Base-by-base conservation (phyloP, 1,140 invertebrate genomes). In the Agrypnia vestita region DNA sequence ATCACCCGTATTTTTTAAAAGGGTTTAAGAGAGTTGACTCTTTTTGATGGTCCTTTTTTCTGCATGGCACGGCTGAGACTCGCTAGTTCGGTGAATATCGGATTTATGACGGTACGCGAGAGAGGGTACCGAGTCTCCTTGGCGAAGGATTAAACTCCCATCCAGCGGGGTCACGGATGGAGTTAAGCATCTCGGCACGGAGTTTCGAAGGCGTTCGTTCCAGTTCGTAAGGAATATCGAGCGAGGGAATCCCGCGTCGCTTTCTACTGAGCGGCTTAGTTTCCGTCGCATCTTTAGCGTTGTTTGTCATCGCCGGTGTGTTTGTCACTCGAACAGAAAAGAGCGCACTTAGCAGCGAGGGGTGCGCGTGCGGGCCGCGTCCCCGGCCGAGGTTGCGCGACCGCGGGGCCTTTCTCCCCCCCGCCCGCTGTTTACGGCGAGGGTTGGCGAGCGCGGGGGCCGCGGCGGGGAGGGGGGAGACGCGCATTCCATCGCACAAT, bases 401-500 rank as follows among this genome's bases (percentile, higher is more conserved):
- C 12, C 55, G 17, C 1, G 55, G 8, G 10, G 3, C 61, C 35
- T 64, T 64, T 64, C 13, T 43, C 11, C 21, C 35, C 59, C 19
- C 61, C 21, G 61, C 35, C 3, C 3, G 35, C 61, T 64, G 61
- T 35, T 64, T 64, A 64, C 3, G 53, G 51, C 51, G 71, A 53
- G 71, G 51, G 17, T 25, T 8, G 53, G 13, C 59, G 12, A n/a
- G 72, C 12, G 69, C 4, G 64, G 67, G 3, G 25, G 47, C 25
- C 64, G 25, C 71, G 25, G 59, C 49, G 59, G 55, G 64, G 77
- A 55, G 61, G 67, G 74, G 56, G 12, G 51, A 12, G 44, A 44
- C 25, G 51, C 55, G 59, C 78, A 81, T 89, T 87, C 87, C 88
- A 88, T 88, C 85, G 87, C 83, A 89, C 89, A 90, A 90, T 90